Percentiles rank a stretch among this genome's conserved stretches.
Evolutionary conservation across 2,797 vertebrate species (phyloP).

Genomic region (Mormyrops attenuatus): DNA sequence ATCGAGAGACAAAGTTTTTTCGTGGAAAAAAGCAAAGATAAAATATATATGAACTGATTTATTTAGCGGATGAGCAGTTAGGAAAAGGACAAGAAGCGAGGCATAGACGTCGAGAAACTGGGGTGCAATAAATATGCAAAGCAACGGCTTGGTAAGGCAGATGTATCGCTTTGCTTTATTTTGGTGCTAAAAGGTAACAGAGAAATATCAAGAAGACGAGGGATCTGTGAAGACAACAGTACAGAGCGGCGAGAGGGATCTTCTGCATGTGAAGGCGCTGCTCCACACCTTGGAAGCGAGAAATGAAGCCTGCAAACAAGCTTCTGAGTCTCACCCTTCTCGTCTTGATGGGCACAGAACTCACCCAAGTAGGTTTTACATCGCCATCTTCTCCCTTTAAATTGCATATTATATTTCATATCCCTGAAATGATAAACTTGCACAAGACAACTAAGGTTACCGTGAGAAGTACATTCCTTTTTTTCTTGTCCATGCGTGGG

Average conservation of each 20-base stretch:
- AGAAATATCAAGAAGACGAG: conserved; percentile 31
- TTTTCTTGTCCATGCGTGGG: background rate
- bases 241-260: conserved; percentile 49
- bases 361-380: conserved; percentile 86
- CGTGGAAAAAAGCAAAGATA: background rate
- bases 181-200: conserved; percentile 59
- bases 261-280: conserved; percentile 76
- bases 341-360: conserved; percentile 93
- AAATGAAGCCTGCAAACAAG: conserved; percentile 90
- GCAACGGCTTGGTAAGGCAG: conserved; percentile 64
- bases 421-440: conserved; percentile 38
- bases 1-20: conserved; percentile 71
- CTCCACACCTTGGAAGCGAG: conserved; percentile 69
- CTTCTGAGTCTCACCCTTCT: conserved; percentile 84
- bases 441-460: conserved; percentile 10
- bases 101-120: conserved; percentile 40
- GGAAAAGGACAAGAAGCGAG: conserved; percentile 26
- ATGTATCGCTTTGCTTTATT: conserved; percentile 62
- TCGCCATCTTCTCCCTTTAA: conserved; percentile 57
- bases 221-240: conserved; percentile 37
- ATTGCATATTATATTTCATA: conserved; percentile 37
- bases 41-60: background rate
- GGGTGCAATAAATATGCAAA: conserved; percentile 74
- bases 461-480: background rate
- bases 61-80: conserved; percentile 50